Evolutionary conservation across 2,888 invertebrate genomes (phyloP).

Genomic region (Watsonalla binaria): DNA sequence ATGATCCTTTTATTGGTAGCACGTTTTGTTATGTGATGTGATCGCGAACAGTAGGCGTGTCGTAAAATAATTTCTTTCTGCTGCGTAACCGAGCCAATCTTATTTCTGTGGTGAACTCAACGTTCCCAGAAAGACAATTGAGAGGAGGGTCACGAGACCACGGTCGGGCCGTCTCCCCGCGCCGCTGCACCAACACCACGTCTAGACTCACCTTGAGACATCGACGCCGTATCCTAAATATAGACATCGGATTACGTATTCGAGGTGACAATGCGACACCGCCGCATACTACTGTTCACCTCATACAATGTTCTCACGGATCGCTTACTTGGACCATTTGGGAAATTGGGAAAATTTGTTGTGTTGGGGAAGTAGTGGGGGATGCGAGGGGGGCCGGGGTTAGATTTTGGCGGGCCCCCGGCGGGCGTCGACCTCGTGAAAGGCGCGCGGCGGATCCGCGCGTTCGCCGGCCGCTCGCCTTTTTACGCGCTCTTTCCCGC

Average conservation of each 20-base stretch:
- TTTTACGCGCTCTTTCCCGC: conserved; percentile 74
- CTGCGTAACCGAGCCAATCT: conserved; percentile 35
- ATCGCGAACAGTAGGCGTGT: conserved; percentile 53
- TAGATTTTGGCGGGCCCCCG: conserved; percentile 62
- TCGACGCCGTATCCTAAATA: conserved; percentile 35
- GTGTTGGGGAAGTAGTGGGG: conserved; percentile 38
- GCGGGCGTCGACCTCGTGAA: conserved; percentile 74
- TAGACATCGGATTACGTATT: conserved; percentile 35
- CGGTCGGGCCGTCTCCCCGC: conserved; percentile 9
- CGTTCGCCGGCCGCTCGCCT: conserved; percentile 68
- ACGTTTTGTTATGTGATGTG: conserved; percentile 43
- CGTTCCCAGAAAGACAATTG: conserved; percentile 42
- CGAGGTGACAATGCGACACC: conserved; percentile 27
- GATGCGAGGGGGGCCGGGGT: conserved; percentile 39
- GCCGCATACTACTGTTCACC: conserved; percentile 16
- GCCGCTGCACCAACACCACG: conserved; percentile 19
- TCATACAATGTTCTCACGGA: conserved; percentile 3
- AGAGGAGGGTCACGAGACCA: conserved; percentile 22
- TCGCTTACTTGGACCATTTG: conserved; percentile 15
- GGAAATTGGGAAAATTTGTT: conserved; percentile 43
- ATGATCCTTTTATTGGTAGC: conserved; percentile 55
- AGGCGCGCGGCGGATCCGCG: conserved; percentile 63
- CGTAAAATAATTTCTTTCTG: conserved; percentile 55
- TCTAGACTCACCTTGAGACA: conserved; percentile 41
- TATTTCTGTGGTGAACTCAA: conserved; percentile 52